A percentile compares a stretch with the other conserved stretches of the same genome.
phyloP scores from a whole-genome alignment of 2,797 vertebrate species.

The Microctenopoma lineatum region DNA sequence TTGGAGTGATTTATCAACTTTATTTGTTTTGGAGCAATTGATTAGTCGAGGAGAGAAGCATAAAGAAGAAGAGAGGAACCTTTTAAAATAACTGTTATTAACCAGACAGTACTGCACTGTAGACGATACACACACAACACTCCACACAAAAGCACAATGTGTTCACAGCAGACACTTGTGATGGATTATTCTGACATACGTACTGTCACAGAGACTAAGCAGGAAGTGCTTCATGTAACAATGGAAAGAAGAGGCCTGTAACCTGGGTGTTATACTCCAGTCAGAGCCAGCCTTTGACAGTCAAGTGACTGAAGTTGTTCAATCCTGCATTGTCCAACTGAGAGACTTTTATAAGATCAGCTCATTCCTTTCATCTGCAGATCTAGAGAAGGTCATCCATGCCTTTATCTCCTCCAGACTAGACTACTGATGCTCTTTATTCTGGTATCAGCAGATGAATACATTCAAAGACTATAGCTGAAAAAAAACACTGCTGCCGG shows the following conservation, averaged over 20 bases:
- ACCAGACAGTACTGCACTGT: background rate
- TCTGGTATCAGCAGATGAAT: too few species aligned
- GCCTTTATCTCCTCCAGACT: background rate
- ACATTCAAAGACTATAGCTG: too few species aligned
- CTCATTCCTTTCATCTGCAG: background rate
- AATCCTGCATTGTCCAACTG: background rate
- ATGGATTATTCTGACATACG: background rate
- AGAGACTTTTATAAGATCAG: too few species aligned
- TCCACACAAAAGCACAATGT: background rate
- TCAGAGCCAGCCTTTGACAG: too few species aligned
- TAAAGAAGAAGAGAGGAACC: background rate
- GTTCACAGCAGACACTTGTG: background rate
- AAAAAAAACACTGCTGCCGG: too few species aligned
- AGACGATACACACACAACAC: background rate
- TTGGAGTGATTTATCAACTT: conserved; percentile 14
- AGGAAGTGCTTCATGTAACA: background rate
- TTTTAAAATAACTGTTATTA: background rate
- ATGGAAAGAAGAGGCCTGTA: background rate
- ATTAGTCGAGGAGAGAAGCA: conserved; percentile 25
- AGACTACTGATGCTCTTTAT: background rate
- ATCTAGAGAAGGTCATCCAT: background rate
- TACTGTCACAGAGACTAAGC: background rate
- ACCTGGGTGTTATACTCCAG: background rate
- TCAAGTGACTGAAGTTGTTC: background rate
- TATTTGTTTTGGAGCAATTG: conserved; percentile 20